Evolutionary conservation across 1,140 invertebrate genomes (phyloP), one percentile per base, ranked within the genome.

Genomic region (Paraescarpia echinospica): DNA sequence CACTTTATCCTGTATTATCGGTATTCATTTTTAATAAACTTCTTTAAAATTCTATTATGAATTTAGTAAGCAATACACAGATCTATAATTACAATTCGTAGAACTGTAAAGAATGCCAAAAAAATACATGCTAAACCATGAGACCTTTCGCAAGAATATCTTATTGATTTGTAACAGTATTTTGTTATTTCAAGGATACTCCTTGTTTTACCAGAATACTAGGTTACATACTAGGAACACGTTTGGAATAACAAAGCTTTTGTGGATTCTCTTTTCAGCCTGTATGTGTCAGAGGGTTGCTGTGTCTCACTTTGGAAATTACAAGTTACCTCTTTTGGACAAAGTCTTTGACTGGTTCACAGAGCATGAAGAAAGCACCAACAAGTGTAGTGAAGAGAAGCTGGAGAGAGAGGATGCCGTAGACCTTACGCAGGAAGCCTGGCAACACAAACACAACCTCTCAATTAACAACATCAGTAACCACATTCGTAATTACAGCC

Each of bases 361-460:
- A 96, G 92, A 97, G 96, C 95, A 97, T 97, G 94, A 97, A 97
- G n/a, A 97, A 95, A 5, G 96, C 96, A 77, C 97, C 97, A 90
- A 98, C 96, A 12, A 97, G 94, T 2, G 97, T 96, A 18, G 98
- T 98, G 12, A 97, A 96, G 35, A 98, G 95, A 35, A 98, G 96
- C 95, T 98, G 98, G 34, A 97, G 96, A 35, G 97, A 97, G 27
- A 98, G 96, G 33, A 98, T 96, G 1, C 97, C 97, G 96, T 98
- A 98, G 6, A 98, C 98, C 95, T 98, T 98, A 31, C 98, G 97
- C 90, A 98, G 96, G 94, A 98, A 98, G 1, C 96, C 90, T 90
- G 5, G 12, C 8, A 77, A 77, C 27, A 77, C 59, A 77, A 27
- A 77, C 14, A 77, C 59, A 77, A 14, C 59, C 8, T 31, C 12